A percentile compares a stretch with the other conserved stretches of the same genome.
phyloP scores from a whole-genome alignment of 2,888 invertebrate species.

The Eledone cirrhosa region DNA sequence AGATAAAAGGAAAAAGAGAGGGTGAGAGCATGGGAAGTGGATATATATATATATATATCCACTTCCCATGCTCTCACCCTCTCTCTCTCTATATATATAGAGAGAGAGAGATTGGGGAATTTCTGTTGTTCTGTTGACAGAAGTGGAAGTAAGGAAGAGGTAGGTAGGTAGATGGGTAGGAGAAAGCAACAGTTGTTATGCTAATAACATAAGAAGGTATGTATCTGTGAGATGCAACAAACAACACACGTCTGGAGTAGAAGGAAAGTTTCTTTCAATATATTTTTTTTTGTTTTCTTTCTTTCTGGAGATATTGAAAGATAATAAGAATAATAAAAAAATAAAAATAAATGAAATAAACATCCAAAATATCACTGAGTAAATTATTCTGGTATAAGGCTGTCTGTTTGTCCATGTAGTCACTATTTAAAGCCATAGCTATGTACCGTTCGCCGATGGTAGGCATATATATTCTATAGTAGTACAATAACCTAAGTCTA shows the following conservation, averaged over 20 bases:
- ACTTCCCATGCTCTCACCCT: no score
- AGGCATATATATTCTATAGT: constrained; percentile 24
- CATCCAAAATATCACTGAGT: not conserved
- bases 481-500: constrained; percentile 27
- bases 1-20: not conserved
- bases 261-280: no score
- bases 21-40: not conserved
- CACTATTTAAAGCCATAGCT: not conserved
- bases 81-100: no score
- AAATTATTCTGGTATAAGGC: not conserved
- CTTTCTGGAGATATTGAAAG: no score
- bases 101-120: not conserved
- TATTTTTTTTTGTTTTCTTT: no score
- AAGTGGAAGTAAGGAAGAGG: not conserved
- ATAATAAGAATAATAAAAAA: no score
- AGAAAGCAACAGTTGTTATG: not conserved
- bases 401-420: not conserved
- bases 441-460: constrained; percentile 11
- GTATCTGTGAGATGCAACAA: no score
- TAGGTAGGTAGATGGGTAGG: not conserved
- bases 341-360: not conserved
- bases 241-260: no score
- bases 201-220: no score
- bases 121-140: not conserved
- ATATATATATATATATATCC: no score